These are phyloP conservation scores for Psettodes erumei DNA, from an alignment of 2,113 vertebrate species.

Conservation along the genomic window DNA sequence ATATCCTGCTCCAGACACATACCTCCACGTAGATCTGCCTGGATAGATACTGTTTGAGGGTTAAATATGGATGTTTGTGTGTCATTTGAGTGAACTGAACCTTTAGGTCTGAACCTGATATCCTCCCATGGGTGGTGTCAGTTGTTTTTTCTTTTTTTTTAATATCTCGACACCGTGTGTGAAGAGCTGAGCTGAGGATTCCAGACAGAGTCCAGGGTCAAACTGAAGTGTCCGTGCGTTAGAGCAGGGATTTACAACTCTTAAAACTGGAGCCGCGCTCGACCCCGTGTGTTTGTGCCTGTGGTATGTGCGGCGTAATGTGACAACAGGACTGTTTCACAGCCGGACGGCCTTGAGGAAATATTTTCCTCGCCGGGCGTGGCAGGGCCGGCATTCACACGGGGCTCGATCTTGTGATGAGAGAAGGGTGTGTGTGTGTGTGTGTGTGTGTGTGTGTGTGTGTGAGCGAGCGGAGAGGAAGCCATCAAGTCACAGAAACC, in stretches of 20 bases:
- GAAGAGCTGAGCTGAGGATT: constrained; percentile 4
- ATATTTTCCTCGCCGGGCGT: constrained; percentile 46
- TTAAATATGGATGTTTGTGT: not conserved
- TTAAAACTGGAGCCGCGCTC: constrained; percentile 30
- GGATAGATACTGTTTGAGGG: not conserved
- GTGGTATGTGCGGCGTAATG: not conserved
- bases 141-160: too few relatives aligned
- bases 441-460: too few relatives aligned
- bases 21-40: not conserved
- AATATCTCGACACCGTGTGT: not conserved
- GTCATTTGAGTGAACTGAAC: not conserved
- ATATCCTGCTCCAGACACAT: not conserved
- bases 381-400: constrained; percentile 41
- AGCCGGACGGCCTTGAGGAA: constrained; percentile 39
- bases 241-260: constrained; percentile 36
- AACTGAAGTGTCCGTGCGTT: not conserved
- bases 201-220: constrained; percentile 14
- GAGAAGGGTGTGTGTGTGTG: constrained; percentile 25
- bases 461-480: too few relatives aligned
- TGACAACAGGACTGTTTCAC: constrained; percentile 24
- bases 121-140: constrained; percentile 21
- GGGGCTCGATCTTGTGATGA: constrained; percentile 51
- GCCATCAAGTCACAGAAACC: constrained; percentile 7
- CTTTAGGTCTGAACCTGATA: not conserved
- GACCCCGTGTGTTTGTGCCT: constrained; percentile 21